These are phyloP conservation scores for Limosa lapponica DNA, from an alignment of 2,797 vertebrate species.

Conservation along the genomic window DNA sequence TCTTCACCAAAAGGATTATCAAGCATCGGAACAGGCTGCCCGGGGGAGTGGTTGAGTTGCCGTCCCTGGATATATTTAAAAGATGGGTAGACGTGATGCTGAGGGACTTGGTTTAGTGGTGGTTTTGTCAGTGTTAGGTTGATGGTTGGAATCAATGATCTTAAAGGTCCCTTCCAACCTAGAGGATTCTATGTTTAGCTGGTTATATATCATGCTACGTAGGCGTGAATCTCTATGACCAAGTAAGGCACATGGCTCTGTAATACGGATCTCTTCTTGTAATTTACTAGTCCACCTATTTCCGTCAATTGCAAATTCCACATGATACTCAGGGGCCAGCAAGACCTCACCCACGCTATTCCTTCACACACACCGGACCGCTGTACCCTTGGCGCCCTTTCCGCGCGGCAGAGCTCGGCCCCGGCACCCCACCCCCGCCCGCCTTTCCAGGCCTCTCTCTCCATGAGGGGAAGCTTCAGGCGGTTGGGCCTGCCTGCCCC, in stretches of 20 bases:
- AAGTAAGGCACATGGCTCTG: background rate
- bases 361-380: rapidly evolving
- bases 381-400: rapidly evolving
- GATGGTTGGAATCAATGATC: background rate
- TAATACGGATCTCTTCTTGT: background rate
- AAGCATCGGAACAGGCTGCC: background rate
- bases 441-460: background rate
- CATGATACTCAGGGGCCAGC: no score
- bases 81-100: background rate
- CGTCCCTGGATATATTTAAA: background rate
- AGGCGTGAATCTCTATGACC: background rate
- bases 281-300: background rate
- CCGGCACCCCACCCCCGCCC: background rate
- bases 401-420: rapidly evolving
- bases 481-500: rapidly evolving
- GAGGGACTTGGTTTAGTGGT: background rate
- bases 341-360: rapidly evolving
- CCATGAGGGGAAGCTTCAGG: rapidly evolving
- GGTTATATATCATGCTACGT: background rate
- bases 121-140: background rate
- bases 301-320: background rate
- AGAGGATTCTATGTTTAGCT: background rate
- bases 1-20: background rate
- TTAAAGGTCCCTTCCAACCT: background rate
- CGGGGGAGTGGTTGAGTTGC: no score